phyloP scores from a whole-genome alignment of 2,888 invertebrate genomes.

The Volucella bombylans region DNA sequence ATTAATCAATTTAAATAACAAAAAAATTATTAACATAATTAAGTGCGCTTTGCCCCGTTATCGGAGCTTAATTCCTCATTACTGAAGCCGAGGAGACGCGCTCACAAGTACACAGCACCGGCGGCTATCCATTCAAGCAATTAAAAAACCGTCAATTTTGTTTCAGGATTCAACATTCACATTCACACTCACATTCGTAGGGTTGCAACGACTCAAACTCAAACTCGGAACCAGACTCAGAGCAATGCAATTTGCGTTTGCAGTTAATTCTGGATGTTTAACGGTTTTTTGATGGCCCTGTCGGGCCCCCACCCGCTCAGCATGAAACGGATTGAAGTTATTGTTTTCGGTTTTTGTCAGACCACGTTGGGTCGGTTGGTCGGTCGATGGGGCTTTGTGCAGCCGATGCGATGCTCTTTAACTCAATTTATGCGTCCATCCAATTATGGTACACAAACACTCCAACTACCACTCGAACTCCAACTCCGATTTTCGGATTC shows the following conservation, averaged over 20 bases:
- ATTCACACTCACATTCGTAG: not conserved
- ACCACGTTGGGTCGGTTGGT: constrained; percentile 22
- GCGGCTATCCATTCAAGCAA: constrained; percentile 55
- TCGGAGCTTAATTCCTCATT: constrained; percentile 73
- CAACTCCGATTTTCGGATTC: no score
- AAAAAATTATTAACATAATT: constrained; percentile 74
- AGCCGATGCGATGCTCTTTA: constrained; percentile 48
- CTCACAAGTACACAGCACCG: not conserved
- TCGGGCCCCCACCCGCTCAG: not conserved
- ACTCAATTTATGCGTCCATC: constrained; percentile 72
- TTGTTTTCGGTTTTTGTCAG: constrained; percentile 66
- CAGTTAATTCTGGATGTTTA: constrained; percentile 68
- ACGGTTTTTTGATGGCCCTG: constrained; percentile 21
- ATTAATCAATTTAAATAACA: constrained; percentile 74
- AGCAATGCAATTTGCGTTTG: constrained; percentile 48
- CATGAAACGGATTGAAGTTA: constrained; percentile 10
- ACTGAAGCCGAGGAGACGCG: constrained; percentile 28
- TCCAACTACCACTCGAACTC: not conserved
- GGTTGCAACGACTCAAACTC: no score
- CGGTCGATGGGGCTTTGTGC: constrained; percentile 2
- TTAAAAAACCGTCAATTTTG: constrained; percentile 71
- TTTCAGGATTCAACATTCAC: constrained; percentile 50
- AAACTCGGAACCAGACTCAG: no score
- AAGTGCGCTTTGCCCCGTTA: constrained; percentile 73
- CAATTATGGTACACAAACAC: constrained; percentile 70